Evolutionary conservation across 2,888 invertebrate species (phyloP).

Genomic region (Nycteola revayana): DNA sequence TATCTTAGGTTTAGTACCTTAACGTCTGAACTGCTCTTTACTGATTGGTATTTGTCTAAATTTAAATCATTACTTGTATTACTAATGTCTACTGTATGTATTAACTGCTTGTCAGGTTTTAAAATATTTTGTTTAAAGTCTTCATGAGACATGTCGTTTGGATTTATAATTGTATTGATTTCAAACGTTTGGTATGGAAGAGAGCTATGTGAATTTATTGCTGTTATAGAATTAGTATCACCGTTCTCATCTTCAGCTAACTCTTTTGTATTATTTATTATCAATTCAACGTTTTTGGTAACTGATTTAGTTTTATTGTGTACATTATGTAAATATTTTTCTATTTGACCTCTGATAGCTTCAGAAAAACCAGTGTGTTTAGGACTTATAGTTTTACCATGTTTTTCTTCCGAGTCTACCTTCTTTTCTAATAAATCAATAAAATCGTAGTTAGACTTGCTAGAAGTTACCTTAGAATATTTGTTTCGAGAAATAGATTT

Average conservation of each 20-base stretch:
- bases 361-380: constrained; percentile 49
- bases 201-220: no score
- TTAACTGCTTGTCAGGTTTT: no score
- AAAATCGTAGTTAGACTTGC: constrained; percentile 53
- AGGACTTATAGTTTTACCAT: constrained; percentile 18
- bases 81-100: no score
- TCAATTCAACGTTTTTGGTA: constrained; percentile 23
- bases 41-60: no score
- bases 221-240: no score
- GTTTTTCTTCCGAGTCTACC: constrained; percentile 36
- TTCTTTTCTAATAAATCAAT: constrained; percentile 55
- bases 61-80: no score
- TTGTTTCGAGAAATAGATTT: neutral
- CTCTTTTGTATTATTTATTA: constrained; percentile 21
- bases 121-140: no score
- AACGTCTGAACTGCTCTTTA: no score
- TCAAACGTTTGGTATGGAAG: no score
- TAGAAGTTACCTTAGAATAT: neutral
- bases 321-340: constrained; percentile 49
- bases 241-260: neutral
- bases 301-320: constrained; percentile 15
- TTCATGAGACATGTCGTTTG: no score
- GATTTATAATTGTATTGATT: no score
- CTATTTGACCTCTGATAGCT: constrained; percentile 52
- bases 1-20: no score